Evolutionary conservation across 2,888 invertebrate species (phyloP), one percentile per base, ranked within the genome.

Genomic region (Sicus ferrugineus): DNA sequence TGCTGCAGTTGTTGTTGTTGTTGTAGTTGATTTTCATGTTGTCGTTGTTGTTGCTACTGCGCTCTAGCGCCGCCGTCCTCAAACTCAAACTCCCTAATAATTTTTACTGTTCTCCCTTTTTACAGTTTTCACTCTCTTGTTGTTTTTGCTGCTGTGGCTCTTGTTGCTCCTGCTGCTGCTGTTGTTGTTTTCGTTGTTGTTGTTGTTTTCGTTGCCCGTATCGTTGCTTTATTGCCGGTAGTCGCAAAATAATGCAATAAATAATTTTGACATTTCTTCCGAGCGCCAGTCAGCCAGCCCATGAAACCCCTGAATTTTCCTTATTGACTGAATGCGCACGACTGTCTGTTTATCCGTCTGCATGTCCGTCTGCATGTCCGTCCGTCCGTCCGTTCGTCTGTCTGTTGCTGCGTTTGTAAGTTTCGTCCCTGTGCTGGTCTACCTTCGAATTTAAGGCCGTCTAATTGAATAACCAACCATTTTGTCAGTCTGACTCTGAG

Each of bases 231-330:
- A 67, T 67, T 67, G 67, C 67, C 58, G 67, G 48, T 59, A 59
- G 67, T 54, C 48, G 67, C 67, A 67, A 67, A 67, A 76, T 76
- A 78, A 77, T 77, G 79, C 75, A 77, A 77, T 79, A 79, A 77
- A 79, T 78, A 78, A 77, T 75, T 75, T 75, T 76, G 75, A 76
- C 77, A 75, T 75, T 70, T 72, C 69, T 70, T 59, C 42, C 30
- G 59, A 34, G 56, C 65, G 42, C 21, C 14, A n/a, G n/a, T n/a
- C n/a, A n/a, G n/a, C n/a, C n/a, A 59, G 31, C 59, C 23, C 67
- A 67, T 67, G 48, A 48, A 59, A 34, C 67, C 67, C 59, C 59
- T 48, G 59, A 58, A 48, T 42, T 42, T 42, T 30, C 30, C 59
- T 31, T 59, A 59, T 67, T 67, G 58, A 48, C 46, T 16, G 54